Evolutionary conservation across 2,113 vertebrate species (phyloP).

Genomic region (Lamprologus speciosus): DNA sequence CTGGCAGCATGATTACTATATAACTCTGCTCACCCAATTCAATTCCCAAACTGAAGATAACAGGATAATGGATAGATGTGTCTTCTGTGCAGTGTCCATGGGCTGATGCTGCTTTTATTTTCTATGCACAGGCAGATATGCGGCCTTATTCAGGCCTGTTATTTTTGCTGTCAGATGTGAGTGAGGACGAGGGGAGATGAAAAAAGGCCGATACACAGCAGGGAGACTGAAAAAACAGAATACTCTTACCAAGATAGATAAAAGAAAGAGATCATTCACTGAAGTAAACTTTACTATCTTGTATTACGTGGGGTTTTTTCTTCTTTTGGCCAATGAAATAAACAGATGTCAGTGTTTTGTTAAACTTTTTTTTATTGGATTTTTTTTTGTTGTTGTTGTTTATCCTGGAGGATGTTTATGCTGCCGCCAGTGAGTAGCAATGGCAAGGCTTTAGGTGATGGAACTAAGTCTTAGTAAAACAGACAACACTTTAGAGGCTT

Average conservation of each 20-base stretch:
- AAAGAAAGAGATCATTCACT: background rate
- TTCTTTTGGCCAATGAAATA: background rate
- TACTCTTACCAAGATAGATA: background rate
- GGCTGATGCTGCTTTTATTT: slow-evolving; percentile 17
- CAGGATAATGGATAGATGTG: slow-evolving; percentile 33
- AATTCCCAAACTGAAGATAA: slow-evolving; percentile 30
- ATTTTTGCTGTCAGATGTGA: slow-evolving; percentile 26
- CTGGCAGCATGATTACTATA: slow-evolving; percentile 35
- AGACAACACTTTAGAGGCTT: slow-evolving; percentile 29
- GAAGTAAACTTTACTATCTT: background rate
- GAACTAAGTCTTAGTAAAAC: slow-evolving; percentile 43
- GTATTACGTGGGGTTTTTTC: background rate
- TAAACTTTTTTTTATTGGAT: background rate
- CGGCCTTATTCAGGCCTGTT: slow-evolving; percentile 1
- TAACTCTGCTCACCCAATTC: slow-evolving; percentile 6
- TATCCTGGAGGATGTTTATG: background rate
- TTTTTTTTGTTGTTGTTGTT: background rate
- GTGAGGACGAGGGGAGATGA: background rate
- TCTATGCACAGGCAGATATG: background rate
- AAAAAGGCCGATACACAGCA: slow-evolving; percentile 6
- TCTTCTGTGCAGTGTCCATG: background rate
- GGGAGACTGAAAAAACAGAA: background rate
- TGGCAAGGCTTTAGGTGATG: slow-evolving; percentile 10
- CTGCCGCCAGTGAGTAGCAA: background rate
- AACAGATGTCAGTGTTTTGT: background rate